These are phyloP conservation scores for Lycopodina hypogea DNA, from an alignment of 37 sponge, comb jelly and placozoan species.

Conservation along the genomic window DNA sequence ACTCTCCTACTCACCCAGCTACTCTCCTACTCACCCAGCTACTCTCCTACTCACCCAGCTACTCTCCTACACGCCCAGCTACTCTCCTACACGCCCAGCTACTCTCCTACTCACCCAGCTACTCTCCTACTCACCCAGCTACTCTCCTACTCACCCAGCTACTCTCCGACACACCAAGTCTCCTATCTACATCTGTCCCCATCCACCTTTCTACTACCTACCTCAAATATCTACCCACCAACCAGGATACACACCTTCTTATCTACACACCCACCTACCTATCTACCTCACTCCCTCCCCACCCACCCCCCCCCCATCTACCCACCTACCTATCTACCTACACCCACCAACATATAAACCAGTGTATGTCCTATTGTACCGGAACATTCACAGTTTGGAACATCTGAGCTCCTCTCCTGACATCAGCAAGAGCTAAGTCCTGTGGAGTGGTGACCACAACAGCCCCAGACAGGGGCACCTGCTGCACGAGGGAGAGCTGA, in stretches of 20 bases:
- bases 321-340: neutral
- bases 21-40: neutral
- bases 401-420: conserved; percentile 91
- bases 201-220: neutral
- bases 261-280: neutral
- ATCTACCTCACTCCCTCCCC: neutral
- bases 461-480: conserved; percentile 61
- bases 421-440: conserved; percentile 89
- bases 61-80: neutral
- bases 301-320: neutral
- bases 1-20: neutral
- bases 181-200: neutral
- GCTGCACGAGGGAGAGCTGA: conserved; percentile 90
- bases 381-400: conserved; percentile 82
- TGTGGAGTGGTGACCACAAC: conserved; percentile 93
- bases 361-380: conserved; percentile 7
- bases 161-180: neutral
- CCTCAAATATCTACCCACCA: no score
- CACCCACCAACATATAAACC: neutral
- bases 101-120: neutral
- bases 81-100: neutral
- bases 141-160: neutral
- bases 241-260: neutral
- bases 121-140: neutral
- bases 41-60: neutral